These are phyloP conservation scores for Heliconius hermathena DNA, from an alignment of 1,140 invertebrate genomes.

Conservation along the genomic window DNA sequence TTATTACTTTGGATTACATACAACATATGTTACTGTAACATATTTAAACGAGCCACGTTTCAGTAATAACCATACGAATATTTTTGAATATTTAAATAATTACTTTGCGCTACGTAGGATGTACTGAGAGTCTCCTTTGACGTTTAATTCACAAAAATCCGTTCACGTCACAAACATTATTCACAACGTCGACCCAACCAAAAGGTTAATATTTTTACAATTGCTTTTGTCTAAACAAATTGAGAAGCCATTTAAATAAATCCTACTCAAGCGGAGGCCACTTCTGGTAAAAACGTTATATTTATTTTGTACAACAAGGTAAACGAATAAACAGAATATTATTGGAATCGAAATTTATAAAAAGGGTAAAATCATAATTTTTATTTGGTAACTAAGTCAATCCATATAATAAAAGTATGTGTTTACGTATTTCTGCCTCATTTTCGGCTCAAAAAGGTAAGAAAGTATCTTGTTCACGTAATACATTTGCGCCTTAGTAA, in stretches of 20 bases:
- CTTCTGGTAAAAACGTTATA: background rate
- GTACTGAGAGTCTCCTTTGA: background rate
- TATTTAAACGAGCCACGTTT: background rate
- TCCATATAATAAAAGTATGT: background rate
- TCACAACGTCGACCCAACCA: conserved; percentile 1
- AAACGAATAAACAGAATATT: background rate
- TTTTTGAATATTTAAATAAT: conserved; percentile 7
- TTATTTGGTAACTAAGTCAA: background rate
- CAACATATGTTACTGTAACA: background rate
- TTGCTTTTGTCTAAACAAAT: conserved; percentile 1
- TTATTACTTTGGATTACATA: background rate
- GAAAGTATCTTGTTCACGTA: conserved; percentile 36
- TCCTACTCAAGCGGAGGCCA: background rate
- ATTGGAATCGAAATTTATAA: background rate
- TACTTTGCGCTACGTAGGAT: background rate
- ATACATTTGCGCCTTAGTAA: conserved; percentile 28
- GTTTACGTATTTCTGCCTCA: background rate
- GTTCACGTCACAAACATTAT: background rate
- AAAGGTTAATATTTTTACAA: conserved; percentile 8
- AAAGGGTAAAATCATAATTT: background rate
- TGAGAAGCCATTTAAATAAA: conserved; percentile 3
- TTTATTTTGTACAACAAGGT: background rate
- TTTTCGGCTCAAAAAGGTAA: background rate
- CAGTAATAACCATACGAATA: background rate
- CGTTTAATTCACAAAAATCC: background rate